Base-by-base conservation (phyloP, 1,140 invertebrate genomes). In the Brachystomella parvula region DNA sequence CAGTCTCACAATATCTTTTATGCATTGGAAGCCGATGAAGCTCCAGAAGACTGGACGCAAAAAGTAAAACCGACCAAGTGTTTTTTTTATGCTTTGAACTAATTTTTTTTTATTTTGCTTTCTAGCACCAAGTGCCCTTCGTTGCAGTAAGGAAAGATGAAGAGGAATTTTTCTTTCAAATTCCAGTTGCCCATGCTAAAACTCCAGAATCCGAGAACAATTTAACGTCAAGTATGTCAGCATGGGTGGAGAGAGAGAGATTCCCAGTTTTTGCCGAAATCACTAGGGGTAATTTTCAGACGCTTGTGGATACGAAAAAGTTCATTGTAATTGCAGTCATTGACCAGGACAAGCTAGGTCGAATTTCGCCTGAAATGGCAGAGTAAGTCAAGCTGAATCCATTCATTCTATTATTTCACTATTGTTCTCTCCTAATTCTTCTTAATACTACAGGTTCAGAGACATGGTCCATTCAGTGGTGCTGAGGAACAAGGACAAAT, bases 181-280 rank as follows among this genome's bases (percentile, higher is more conserved):
- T 17, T 53, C 49, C 15, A 24, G 49, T 17, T 15, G 6, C 35
- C 6, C 6, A 17, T 53, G 9, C 12, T 53, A 24, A 53, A 12
- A 17, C 24, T 26, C 49, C 49, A 17, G 39, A 2, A 60, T 26
- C 47, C 6, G 62, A 60, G 57, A 28, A 26, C 35, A 65, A 68
- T 29, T 47, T 44, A n/a, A 68, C 67, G 1, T 6, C 24, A 61
- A 9, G 15, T 19, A 24, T 73, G 28, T 32, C 33, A 67, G 84
- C 86, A 57, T 98, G 94, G 93, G 83, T 98, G 26, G 90, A 91
- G 75, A 81, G 85, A 47, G 93, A 98, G 77, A 81, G 94, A 65
- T 98, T 96, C 82, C 83, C 87, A 33, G 86, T 89, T 57, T 96
- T 96, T 75, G 88, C 91, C 12, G 92, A 90, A 82, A 84, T 94